Base-by-base conservation (phyloP, 1,140 invertebrate species). In the Lucilia cuprina region DNA sequence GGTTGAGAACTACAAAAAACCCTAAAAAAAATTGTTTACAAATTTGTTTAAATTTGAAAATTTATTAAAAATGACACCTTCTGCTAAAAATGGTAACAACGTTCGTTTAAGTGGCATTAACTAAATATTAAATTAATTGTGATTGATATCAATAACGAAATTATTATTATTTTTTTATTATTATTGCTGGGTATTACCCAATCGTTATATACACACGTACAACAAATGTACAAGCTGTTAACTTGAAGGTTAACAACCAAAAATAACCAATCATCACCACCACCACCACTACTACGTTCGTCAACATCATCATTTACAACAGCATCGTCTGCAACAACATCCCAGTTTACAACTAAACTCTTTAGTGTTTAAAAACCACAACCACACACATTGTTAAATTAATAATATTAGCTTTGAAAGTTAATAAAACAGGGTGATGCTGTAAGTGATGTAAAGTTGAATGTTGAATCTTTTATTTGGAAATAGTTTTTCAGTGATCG, bases 231-330 rank as follows among this genome's bases (percentile, higher is more conserved):
- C 65, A 70, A 70, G 65, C 25, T 70, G n/a, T 70, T 70, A n/a
- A 70, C 65, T 70, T 70, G 65, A 70, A 70, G 65, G 65, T 70
- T 70, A 70, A 70, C 65, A 70, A 70, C 65, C n/a, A 70, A 70
- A 17, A 60, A n/a, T 7, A 60, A 60, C 55, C 55, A 60, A 60
- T n/a, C 55, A n/a, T n/a, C n/a, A n/a, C n/a, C n/a, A n/a, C n/a
- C n/a, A n/a, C n/a, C n/a, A 60, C 55, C 55, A 60, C 14, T n/a
- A 17, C 25, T 30, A 30, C 25, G 25, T 30, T 70, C 21, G 19
- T 70, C 60, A 21, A 8, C 60, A 21, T 10, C 65, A 12, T 70
- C 65, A 21, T 70, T 12, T 19, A n/a, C 65, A 21, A 55, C 50
- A 55, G 4, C 17, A 55, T n/a, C 50, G 12, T 55, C 50, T 5